These are phyloP conservation scores for Tokudaia tokunoshimensis DNA, from an alignment of 2,797 vertebrate genomes.

Conservation along the genomic window DNA sequence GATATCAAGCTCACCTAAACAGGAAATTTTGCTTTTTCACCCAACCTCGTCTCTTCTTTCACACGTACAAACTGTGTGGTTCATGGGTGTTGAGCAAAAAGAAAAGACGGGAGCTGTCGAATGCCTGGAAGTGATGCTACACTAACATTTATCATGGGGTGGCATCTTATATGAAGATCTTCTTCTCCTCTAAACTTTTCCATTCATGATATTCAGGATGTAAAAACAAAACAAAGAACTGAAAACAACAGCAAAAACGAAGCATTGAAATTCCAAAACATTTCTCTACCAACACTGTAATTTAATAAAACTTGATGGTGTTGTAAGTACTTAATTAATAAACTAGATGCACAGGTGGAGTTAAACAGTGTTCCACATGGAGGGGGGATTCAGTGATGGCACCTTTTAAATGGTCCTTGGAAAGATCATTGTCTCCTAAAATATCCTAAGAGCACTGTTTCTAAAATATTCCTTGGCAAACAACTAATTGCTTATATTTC, in stretches of 20 bases:
- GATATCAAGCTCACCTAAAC: constrained; percentile 4
- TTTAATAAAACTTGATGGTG: constrained; percentile 89
- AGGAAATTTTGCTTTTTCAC: constrained; percentile 30
- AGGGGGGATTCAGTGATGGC: constrained; percentile 78
- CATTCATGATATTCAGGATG: constrained; percentile 83
- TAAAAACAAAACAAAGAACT: constrained; percentile 70
- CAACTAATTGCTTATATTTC: constrained; percentile 59
- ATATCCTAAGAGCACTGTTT: constrained; percentile 64
- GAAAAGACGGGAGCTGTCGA: not conserved
- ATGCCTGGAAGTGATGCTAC: constrained; percentile 37
- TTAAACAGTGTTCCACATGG: constrained; percentile 84
- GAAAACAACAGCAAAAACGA: not conserved
- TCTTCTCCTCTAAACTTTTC: constrained; percentile 75
- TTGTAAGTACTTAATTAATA: constrained; percentile 89
- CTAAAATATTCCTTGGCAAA: constrained; percentile 64
- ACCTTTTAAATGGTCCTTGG: constrained; percentile 81
- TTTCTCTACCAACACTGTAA: constrained; percentile 88
- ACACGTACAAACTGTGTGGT: not conserved
- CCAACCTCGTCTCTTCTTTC: not conserved
- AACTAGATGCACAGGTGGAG: constrained; percentile 85
- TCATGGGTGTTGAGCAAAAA: constrained; percentile 20
- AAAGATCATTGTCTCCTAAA: constrained; percentile 63
- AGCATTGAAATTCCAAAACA: constrained; percentile 86
- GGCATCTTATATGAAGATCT: constrained; percentile 40
- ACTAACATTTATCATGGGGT: constrained; percentile 60